Evolutionary conservation across 2,888 invertebrate species (phyloP).

Genomic region (Brenthis hecate): DNA sequence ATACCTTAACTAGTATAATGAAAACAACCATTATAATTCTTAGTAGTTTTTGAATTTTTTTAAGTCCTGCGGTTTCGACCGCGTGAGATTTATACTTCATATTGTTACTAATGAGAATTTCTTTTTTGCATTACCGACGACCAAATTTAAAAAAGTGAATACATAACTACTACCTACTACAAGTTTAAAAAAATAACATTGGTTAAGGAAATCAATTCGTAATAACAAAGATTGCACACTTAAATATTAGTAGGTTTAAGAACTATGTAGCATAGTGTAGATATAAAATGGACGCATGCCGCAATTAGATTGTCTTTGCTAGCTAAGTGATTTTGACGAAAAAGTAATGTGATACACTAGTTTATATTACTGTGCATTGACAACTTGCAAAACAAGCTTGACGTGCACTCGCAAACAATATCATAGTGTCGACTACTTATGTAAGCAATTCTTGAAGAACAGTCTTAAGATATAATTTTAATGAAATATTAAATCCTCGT

Average conservation of each 20-base stretch:
- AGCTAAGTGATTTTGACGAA: conserved; percentile 28
- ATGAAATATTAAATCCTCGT: background rate
- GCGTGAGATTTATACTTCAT: too few species aligned
- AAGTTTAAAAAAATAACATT: too few species aligned
- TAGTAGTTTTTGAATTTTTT: too few species aligned
- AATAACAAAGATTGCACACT: background rate
- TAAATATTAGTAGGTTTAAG: background rate
- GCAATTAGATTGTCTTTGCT: conserved; percentile 21
- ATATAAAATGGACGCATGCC: conserved; percentile 21
- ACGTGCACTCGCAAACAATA: conserved; percentile 22
- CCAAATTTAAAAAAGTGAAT: too few species aligned
- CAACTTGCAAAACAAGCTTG: conserved; percentile 28
- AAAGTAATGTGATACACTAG: conserved; percentile 29
- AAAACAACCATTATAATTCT: too few species aligned
- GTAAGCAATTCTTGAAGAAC: conserved; percentile 17
- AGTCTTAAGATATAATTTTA: conserved; percentile 1
- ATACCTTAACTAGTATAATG: too few species aligned
- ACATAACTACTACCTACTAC: too few species aligned
- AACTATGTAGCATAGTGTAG: conserved; percentile 4
- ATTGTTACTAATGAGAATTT: too few species aligned
- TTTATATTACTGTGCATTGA: conserved; percentile 27
- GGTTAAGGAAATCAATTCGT: too few species aligned
- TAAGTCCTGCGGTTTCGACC: too few species aligned
- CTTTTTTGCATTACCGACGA: too few species aligned
- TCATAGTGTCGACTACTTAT: conserved; percentile 22